Base-by-base conservation (phyloP, 1,140 invertebrate genomes). In the Archivesica marissinica region DNA sequence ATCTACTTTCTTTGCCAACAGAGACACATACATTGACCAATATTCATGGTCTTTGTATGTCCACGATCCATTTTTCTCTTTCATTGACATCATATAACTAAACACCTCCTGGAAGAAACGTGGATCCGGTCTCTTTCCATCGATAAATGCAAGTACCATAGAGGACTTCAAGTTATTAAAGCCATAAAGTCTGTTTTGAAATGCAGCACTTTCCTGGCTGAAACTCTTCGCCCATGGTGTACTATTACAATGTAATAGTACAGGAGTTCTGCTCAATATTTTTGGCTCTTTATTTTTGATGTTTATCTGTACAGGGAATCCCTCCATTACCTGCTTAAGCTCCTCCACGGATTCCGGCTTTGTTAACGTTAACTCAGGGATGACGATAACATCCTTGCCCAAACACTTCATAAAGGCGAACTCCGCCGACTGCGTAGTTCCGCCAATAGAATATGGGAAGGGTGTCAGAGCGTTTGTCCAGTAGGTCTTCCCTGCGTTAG, bases 401-500 rank as follows among this genome's bases (percentile, higher is more conserved):
- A 68, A 15, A 33, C 64, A 68, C 28, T 68, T 39, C 64, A 35
- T 30, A 7, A 6, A 68, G 25, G 64, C 30, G 23, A 68, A 68
- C 11, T 68, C 64, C 6, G 13, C 23, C 25, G 64, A 68, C 13
- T 30, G 64, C 15, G 38, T 25, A 68, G 64, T 68, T 15, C 9
- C 11, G 64, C 64, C 64, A 11, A 25, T 68, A 7, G 11, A 33
- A 25, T 68, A 17, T 6, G 35, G 28, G 13, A 68, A 15, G 6
- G 64, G 64, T 30, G 64, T 68, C 64, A 68, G 9, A 7, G 64
- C 64, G 9, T 68, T 47, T 11, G 13, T 3, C 70, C 70, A 74
- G 28, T 44, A 74, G 6, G 70, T 74, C 28, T 74, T 74, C 41
- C 70, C 70, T 7, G 70, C 70, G 50, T 74, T 74, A 23, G 15